These are phyloP conservation scores for Dendrolimus pini DNA, from an alignment of 2,888 invertebrate species.

Conservation along the genomic window DNA sequence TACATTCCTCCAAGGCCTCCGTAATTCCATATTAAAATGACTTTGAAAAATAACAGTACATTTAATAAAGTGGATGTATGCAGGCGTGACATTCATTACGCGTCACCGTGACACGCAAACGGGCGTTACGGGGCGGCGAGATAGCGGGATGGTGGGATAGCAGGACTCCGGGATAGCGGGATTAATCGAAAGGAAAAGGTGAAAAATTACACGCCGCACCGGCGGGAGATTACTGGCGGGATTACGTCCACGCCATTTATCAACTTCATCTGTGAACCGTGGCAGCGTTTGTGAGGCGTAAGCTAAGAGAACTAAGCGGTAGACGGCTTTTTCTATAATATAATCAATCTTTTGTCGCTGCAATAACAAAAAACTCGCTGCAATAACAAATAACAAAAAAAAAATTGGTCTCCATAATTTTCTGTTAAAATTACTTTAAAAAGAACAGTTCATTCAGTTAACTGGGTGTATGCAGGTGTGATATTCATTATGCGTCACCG, in stretches of 20 bases:
- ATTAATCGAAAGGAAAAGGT: slow-evolving; percentile 45
- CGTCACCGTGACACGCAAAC: slow-evolving; percentile 1
- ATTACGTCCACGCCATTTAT: slow-evolving; percentile 47
- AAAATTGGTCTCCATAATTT: too few species aligned
- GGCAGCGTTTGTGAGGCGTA: slow-evolving; percentile 8
- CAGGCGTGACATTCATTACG: not conserved
- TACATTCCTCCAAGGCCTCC: too few species aligned
- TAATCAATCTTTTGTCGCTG: too few species aligned
- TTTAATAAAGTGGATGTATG: not conserved
- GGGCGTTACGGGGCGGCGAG: not conserved
- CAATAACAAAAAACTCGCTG: too few species aligned
- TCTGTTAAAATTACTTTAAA: too few species aligned
- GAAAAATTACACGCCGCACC: slow-evolving; percentile 46
- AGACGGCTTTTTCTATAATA: too few species aligned
- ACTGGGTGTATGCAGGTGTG: not conserved
- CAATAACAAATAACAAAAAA: too few species aligned
- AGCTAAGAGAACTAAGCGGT: not conserved
- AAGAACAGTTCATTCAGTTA: not conserved
- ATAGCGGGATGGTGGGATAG: not conserved
- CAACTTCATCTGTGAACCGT: slow-evolving; percentile 42
- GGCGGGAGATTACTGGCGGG: slow-evolving; percentile 40
- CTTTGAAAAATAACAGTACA: not conserved
- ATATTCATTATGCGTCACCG: not conserved
- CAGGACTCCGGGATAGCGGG: slow-evolving; percentile 13
- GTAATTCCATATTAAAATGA: not conserved